Conservation (phyloP, 2,113 vertebrate species). For the Dissostichus mawsoni region DNA sequence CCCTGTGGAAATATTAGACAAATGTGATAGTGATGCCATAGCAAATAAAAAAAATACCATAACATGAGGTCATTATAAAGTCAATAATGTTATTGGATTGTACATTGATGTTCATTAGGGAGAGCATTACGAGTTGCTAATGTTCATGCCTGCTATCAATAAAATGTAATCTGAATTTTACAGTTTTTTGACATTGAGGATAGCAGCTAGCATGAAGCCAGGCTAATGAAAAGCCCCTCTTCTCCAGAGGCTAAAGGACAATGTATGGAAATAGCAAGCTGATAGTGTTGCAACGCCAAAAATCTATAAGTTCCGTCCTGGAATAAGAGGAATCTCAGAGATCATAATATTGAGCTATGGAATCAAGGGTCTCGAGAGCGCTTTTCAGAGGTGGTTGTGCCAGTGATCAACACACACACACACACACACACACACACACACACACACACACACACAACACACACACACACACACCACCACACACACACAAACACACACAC, state of each 20-base stretch:
- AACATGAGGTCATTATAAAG: slow-evolving; percentile 43
- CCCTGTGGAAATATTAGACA: slow-evolving; percentile 42
- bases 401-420: slow-evolving; percentile 47
- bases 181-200: slow-evolving; percentile 26
- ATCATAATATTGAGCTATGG: slow-evolving; percentile 76
- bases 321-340: slow-evolving; percentile 62
- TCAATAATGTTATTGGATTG: slow-evolving; percentile 25
- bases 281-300: slow-evolving; percentile 53
- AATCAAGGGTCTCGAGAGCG: slow-evolving; percentile 70
- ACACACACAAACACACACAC: too few relatives aligned
- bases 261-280: slow-evolving; percentile 68
- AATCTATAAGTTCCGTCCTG: slow-evolving; percentile 69
- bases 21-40: slow-evolving; percentile 46
- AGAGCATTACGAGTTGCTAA: slow-evolving; percentile 3
- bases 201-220: slow-evolving; percentile 19
- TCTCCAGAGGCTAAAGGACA: slow-evolving; percentile 53
- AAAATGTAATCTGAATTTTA: slow-evolving; percentile 18
- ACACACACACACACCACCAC: too few relatives aligned
- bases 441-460: too few relatives aligned
- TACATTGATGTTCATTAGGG: slow-evolving; percentile 30
- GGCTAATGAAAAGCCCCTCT: slow-evolving; percentile 32
- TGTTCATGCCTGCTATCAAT: slow-evolving; percentile 30
- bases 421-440: too few relatives aligned
- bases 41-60: slow-evolving; percentile 52
- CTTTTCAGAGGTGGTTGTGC: slow-evolving; percentile 78